phyloP scores from a whole-genome alignment of 2,797 vertebrate species.

The Melanotaenia trifasciata region DNA sequence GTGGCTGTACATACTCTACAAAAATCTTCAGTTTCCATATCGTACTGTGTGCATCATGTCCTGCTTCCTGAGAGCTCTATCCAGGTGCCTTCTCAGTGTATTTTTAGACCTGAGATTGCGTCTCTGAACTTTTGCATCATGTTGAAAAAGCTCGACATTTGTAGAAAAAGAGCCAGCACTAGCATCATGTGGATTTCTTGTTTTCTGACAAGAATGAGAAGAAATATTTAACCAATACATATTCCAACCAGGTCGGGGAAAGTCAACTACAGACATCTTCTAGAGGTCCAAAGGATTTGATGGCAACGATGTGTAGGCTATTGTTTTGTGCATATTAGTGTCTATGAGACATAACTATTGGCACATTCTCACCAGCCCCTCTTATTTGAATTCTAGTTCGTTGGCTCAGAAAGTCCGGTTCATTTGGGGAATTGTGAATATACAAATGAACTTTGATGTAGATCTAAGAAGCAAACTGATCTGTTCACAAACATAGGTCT shows the following conservation, averaged over 20 bases:
- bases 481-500: neutral
- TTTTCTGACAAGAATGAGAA: slow-evolving; percentile 15
- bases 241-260: neutral
- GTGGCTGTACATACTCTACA: neutral
- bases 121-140: neutral
- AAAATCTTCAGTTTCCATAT: neutral
- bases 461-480: neutral
- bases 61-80: neutral
- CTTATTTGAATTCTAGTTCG: no score
- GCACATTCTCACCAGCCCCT: neutral
- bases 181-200: slow-evolving; percentile 2
- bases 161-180: neutral
- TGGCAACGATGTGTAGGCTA: no score
- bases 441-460: no score
- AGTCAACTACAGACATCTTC: no score
- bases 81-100: neutral
- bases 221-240: slow-evolving; percentile 18
- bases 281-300: neutral
- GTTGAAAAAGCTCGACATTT: slow-evolving; percentile 27
- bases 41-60: neutral
- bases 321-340: no score
- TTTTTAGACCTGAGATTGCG: neutral
- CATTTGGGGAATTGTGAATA: no score
- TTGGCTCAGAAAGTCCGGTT: no score
- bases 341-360: neutral